Conservation (phyloP, 53 echinoderm and acorn worm species). For the Glandiceps talaboti region DNA sequence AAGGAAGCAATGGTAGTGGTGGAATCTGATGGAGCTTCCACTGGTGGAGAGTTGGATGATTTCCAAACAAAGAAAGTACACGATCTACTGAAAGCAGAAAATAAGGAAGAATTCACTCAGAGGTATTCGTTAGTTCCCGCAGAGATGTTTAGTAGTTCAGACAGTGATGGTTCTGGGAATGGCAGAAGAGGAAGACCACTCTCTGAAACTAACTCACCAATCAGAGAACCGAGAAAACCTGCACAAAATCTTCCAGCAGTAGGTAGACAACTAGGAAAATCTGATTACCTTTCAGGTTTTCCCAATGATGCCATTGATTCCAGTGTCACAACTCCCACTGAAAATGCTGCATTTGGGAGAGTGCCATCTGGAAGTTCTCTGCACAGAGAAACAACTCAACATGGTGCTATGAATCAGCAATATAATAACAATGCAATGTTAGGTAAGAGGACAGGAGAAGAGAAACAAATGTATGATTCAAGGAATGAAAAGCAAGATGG, state of each 20-base stretch:
- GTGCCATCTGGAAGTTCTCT: background rate
- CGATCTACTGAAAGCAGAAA: background rate
- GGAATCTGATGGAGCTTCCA: background rate
- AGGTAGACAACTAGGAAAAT: background rate
- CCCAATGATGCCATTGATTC: background rate
- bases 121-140: constrained; percentile 58
- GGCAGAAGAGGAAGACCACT: constrained; percentile 9
- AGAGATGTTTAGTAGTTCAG: constrained; percentile 33
- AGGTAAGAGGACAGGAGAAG: background rate
- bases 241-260: background rate
- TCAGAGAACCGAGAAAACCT: background rate
- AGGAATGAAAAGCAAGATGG: background rate
- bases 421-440: background rate
- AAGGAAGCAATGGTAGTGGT: background rate
- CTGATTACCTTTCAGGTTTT: background rate
- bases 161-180: constrained; percentile 4
- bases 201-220: constrained; percentile 36
- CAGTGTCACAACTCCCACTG: background rate
- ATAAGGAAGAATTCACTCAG: background rate
- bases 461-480: background rate
- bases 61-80: constrained; percentile 14
- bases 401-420: background rate
- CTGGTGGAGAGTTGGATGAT: background rate
- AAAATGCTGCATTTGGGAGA: background rate
- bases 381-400: background rate